phyloP scores from a whole-genome alignment of 2,797 vertebrate genomes.

The Spinus pinus region DNA sequence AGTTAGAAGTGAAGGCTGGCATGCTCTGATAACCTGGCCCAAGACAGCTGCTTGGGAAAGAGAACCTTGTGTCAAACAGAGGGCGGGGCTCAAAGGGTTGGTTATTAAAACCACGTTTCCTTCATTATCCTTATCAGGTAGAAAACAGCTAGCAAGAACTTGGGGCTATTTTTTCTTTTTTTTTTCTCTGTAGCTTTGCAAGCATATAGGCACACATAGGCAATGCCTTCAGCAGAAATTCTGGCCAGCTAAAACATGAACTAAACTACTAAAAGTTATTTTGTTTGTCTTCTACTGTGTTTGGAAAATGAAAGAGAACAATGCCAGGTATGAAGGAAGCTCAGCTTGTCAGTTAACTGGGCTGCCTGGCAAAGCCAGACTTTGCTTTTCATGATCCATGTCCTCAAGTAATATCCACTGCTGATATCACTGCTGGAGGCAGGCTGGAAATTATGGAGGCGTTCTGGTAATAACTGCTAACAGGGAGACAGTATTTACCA shows the following conservation, averaged over 20 bases:
- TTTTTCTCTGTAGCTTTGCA: background rate
- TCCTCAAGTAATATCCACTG: background rate
- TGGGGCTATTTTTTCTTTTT: background rate
- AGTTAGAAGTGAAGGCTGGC: background rate
- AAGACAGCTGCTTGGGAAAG: background rate
- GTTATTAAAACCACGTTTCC: background rate
- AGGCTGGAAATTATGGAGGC: background rate
- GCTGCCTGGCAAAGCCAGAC: background rate
- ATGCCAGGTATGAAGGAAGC: background rate
- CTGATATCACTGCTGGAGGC: conserved; percentile 6
- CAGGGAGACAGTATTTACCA: conserved; percentile 51
- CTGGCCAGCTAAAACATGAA: background rate
- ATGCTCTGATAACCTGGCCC: background rate
- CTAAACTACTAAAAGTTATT: background rate
- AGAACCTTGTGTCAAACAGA: background rate
- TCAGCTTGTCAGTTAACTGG: background rate
- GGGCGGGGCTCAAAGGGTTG: background rate
- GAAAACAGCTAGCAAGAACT: background rate
- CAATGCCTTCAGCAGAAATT: conserved; percentile 18
- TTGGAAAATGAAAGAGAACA: background rate
- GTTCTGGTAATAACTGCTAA: conserved; percentile 35
- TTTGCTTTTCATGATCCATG: conserved; percentile 8
- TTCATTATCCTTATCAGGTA: background rate
- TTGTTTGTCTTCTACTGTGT: background rate
- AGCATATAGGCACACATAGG: accelerated